These are phyloP conservation scores for Pseudomyrmex flavicornis DNA, from an alignment of 1,140 invertebrate species.

Conservation along the genomic window DNA sequence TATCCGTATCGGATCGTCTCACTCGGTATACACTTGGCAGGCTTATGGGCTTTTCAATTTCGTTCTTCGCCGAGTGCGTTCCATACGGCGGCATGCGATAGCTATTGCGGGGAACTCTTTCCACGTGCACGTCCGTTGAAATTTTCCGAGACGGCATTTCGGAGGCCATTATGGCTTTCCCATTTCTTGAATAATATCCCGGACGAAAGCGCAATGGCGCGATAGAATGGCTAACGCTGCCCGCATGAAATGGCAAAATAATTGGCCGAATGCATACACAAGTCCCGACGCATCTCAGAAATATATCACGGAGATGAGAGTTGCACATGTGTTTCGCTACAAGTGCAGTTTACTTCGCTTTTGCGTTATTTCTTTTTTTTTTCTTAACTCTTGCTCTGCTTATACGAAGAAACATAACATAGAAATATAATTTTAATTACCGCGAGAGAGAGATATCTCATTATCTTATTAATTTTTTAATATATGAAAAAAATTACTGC, in stretches of 20 bases:
- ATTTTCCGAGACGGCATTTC: slow-evolving; percentile 63
- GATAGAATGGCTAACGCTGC: slow-evolving; percentile 7
- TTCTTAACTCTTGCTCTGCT: too few relatives aligned
- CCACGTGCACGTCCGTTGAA: slow-evolving; percentile 56
- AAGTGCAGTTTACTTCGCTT: not conserved
- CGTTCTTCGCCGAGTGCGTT: slow-evolving; percentile 43
- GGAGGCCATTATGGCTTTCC: slow-evolving; percentile 62
- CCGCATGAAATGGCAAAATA: slow-evolving; percentile 54
- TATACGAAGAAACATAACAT: too few relatives aligned
- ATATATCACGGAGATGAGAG: slow-evolving; percentile 35
- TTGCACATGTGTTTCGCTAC: not conserved
- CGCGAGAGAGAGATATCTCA: too few relatives aligned
- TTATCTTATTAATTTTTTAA: too few relatives aligned
- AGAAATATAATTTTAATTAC: too few relatives aligned
- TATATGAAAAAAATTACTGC: too few relatives aligned
- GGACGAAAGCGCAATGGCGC: slow-evolving; percentile 36
- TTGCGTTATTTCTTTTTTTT: not conserved
- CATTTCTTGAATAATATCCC: slow-evolving; percentile 61
- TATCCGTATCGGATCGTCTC: slow-evolving; percentile 40
- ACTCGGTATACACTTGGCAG: slow-evolving; percentile 51
- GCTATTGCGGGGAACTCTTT: slow-evolving; percentile 4
- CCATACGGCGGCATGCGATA: slow-evolving; percentile 38
- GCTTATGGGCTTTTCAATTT: slow-evolving; percentile 70
- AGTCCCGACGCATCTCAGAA: slow-evolving; percentile 31
- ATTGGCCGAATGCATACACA: slow-evolving; percentile 52